phyloP scores from a whole-genome alignment of 2,113 vertebrate genomes.

The Eurystomus gularis region DNA sequence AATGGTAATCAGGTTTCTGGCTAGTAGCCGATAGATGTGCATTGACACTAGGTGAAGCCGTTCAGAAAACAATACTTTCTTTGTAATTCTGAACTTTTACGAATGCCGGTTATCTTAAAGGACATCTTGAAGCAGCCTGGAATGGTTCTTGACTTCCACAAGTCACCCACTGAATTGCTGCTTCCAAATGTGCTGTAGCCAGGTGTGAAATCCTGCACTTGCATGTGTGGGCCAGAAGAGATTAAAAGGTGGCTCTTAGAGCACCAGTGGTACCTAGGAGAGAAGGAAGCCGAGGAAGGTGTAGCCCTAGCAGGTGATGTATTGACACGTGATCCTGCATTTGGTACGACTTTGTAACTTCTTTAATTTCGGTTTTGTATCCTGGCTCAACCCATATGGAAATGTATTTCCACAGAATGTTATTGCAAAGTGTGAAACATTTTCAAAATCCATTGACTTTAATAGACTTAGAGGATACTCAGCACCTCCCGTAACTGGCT shows the following conservation, averaged over 20 bases:
- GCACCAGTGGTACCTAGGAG: neutral
- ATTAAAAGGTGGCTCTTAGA: neutral
- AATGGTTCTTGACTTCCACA: neutral
- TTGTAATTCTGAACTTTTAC: neutral
- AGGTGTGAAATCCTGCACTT: neutral
- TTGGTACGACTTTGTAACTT: neutral
- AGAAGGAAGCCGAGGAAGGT: neutral
- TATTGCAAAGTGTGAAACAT: neutral
- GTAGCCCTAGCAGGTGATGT: neutral
- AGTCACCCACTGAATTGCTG: neutral
- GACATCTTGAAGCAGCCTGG: neutral
- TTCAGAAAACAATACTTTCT: neutral
- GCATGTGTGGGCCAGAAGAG: neutral
- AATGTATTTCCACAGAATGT: neutral
- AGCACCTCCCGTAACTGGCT: neutral
- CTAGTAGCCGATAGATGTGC: neutral
- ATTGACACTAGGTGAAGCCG: neutral
- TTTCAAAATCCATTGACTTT: conserved; percentile 28
- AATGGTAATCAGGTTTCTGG: neutral
- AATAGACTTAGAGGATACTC: conserved; percentile 1
- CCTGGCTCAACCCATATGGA: neutral
- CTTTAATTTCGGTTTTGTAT: conserved; percentile 1
- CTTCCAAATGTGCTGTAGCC: neutral
- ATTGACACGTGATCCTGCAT: neutral
- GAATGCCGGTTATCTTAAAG: neutral